phyloP scores from a whole-genome alignment of 2,888 invertebrate genomes.

The Lasius fuliginosus region DNA sequence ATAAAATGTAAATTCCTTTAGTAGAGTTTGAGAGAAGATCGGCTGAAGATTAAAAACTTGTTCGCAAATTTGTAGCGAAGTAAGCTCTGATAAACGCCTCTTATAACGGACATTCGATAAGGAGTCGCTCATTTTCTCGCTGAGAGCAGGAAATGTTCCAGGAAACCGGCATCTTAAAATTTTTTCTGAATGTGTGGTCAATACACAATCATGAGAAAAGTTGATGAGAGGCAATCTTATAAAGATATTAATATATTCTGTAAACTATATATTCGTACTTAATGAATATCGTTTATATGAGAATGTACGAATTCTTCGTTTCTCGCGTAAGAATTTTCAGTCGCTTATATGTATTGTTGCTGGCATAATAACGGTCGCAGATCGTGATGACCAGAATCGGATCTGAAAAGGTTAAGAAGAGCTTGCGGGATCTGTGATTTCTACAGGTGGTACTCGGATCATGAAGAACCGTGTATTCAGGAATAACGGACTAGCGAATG shows the following conservation, averaged over 20 bases:
- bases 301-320: not conserved
- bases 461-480: constrained; percentile 66
- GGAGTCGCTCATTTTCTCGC: constrained; percentile 10
- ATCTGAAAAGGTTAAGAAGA: constrained; percentile 61
- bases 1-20: constrained; percentile 58
- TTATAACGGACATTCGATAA: constrained; percentile 37
- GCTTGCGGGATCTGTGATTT: constrained; percentile 56
- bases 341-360: not conserved
- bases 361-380: constrained; percentile 13
- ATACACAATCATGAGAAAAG: not conserved
- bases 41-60: constrained; percentile 51
- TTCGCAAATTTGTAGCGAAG: constrained; percentile 41
- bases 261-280: not conserved
- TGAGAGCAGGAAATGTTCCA: constrained; percentile 23
- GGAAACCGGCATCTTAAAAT: constrained; percentile 15
- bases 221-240: not conserved
- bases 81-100: constrained; percentile 37
- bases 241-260: not conserved
- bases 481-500: constrained; percentile 75
- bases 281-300: not conserved
- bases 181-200: not conserved
- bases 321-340: not conserved
- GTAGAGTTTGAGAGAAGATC: constrained; percentile 34
- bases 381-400: constrained; percentile 54
- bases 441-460: constrained; percentile 69